Evolutionary conservation across 2,797 vertebrate genomes (phyloP), one percentile per base, ranked within the genome.

Genomic region (Synanceia verrucosa): DNA sequence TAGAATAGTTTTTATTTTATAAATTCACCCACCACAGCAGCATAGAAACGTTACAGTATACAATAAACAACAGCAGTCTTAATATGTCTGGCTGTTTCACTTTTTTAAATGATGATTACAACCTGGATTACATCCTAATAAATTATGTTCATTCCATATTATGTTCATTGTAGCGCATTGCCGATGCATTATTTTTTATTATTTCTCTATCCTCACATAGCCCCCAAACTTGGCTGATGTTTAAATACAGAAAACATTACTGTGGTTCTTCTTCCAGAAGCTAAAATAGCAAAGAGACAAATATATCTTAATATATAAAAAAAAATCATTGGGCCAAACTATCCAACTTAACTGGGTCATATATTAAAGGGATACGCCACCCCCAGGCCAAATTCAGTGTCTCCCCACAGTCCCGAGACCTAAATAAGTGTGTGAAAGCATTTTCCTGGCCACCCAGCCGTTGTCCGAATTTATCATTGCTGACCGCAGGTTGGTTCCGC

Each of bases 341-440:
- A 90, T 80, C 84, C 59, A 14, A 75, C 69, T 84, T 70, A 91
- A 89, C 28, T 89, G 53, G 87, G 88, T 79, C 87, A 81, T 81
- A 74, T 76, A 67, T 84, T 82, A 70, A n/a, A n/a, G n/a, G n/a
- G n/a, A n/a, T n/a, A n/a, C n/a, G n/a, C n/a, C n/a, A n/a, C n/a
- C n/a, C n/a, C n/a, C n/a, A n/a, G n/a, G n/a, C n/a, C n/a, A n/a
- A n/a, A n/a, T n/a, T n/a, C n/a, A n/a, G n/a, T n/a, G n/a, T n/a
- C n/a, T n/a, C n/a, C n/a, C n/a, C n/a, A n/a, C n/a, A n/a, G n/a
- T n/a, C n/a, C n/a, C n/a, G n/a, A n/a, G n/a, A n/a, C n/a, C n/a
- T n/a, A n/a, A n/a, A n/a, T n/a, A n/a, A n/a, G n/a, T n/a, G n/a
- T n/a, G n/a, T n/a, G n/a, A n/a, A n/a, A n/a, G n/a, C n/a, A n/a